Evolutionary conservation across 1,140 invertebrate genomes (phyloP).

Genomic region (Apis florea): DNA sequence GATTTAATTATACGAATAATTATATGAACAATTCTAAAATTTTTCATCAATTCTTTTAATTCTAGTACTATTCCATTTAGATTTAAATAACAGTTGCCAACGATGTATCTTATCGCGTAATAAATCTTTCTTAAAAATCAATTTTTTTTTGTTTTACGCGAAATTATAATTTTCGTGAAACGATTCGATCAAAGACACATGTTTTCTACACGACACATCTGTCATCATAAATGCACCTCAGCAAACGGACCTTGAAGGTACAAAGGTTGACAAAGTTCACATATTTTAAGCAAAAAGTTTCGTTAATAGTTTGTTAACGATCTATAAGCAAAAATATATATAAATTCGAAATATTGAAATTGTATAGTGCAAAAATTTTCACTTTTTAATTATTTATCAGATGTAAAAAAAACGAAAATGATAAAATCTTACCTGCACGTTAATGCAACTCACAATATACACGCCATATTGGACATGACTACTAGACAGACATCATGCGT

Average conservation of each 20-base stretch:
- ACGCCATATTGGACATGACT: constrained; percentile 67
- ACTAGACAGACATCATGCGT: constrained; percentile 48
- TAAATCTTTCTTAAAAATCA: background rate
- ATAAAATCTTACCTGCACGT: constrained; percentile 57
- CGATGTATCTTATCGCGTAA: background rate
- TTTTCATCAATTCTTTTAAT: background rate
- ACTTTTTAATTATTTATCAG: background rate
- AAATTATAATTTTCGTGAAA: background rate
- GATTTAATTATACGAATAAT: too few species aligned
- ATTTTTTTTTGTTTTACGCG: background rate
- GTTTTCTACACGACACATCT: constrained; percentile 15
- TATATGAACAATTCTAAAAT: background rate
- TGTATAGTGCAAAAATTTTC: background rate
- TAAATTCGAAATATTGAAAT: background rate
- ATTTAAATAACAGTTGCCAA: constrained; percentile 5
- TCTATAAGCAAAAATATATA: background rate
- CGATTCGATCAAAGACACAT: background rate
- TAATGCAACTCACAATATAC: constrained; percentile 47
- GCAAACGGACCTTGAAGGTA: constrained; percentile 50
- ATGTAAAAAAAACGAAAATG: background rate
- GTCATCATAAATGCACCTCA: constrained; percentile 27
- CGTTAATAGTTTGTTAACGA: background rate
- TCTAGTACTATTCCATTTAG: background rate
- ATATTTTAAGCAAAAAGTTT: constrained; percentile 40
- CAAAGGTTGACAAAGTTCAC: constrained; percentile 47